Conservation (phyloP, 2,888 invertebrate genomes). For the Andricus curvator region DNA sequence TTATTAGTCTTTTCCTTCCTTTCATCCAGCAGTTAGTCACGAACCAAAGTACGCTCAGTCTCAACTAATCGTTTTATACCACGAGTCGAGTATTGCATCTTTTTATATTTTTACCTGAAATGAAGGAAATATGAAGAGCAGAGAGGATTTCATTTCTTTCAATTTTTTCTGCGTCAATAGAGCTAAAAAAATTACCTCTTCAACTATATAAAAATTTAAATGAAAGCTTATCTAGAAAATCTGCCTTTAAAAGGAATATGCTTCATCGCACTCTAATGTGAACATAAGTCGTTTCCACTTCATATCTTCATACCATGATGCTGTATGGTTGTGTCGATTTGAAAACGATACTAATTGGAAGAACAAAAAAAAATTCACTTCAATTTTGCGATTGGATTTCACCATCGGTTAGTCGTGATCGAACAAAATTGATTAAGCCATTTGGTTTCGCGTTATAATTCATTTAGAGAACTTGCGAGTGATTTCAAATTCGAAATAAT, state of each 20-base stretch:
- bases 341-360: slow-evolving; percentile 13
- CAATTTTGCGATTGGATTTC: slow-evolving; percentile 11
- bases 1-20: slow-evolving; percentile 22
- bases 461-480: not conserved
- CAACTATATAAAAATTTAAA: not conserved
- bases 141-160: not conserved
- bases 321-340: not conserved
- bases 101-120: not conserved
- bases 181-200: not conserved
- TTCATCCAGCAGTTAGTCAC: slow-evolving; percentile 8
- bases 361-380: not conserved
- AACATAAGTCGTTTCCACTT: not conserved
- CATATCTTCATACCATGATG: not conserved
- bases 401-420: not conserved
- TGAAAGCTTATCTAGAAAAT: not conserved
- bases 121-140: not conserved
- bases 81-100: slow-evolving; percentile 7
- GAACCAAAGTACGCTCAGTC: not conserved
- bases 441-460: not conserved
- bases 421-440: not conserved
- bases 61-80: slow-evolving; percentile 3
- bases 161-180: not conserved
- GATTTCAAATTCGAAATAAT: not conserved
- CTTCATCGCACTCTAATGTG: not conserved
- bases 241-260: not conserved